Conservation (phyloP, 2,113 vertebrate genomes). For the Tragelaphus imberbis region DNA sequence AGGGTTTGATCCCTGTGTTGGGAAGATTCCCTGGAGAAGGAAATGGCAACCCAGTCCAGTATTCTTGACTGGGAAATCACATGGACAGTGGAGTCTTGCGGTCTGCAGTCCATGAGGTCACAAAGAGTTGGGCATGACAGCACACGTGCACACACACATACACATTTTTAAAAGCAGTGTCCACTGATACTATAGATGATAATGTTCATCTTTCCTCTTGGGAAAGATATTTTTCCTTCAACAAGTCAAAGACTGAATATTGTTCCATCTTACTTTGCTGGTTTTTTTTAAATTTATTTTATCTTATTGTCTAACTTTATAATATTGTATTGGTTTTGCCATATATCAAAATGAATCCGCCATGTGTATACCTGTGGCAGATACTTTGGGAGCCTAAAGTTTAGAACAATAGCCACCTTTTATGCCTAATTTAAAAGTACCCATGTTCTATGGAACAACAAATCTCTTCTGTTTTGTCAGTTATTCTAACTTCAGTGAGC, state of each 20-base stretch:
- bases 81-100: no score
- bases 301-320: no score
- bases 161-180: neutral
- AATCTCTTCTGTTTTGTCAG: neutral
- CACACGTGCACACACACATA: no score
- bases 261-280: neutral
- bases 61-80: no score
- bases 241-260: neutral
- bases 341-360: no score
- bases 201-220: neutral
- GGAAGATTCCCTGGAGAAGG: no score
- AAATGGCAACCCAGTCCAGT: no score
- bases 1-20: no score
- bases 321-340: no score
- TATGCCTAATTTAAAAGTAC: neutral
- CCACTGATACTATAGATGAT: neutral
- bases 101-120: neutral
- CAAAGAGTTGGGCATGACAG: neutral
- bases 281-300: no score
- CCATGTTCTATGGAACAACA: neutral
- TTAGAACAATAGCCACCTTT: neutral
- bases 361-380: no score
- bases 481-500: neutral
- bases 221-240: neutral
- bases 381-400: neutral